Evolutionary conservation across 2,113 vertebrate species (phyloP).

Genomic region (Sorex araneus): DNA sequence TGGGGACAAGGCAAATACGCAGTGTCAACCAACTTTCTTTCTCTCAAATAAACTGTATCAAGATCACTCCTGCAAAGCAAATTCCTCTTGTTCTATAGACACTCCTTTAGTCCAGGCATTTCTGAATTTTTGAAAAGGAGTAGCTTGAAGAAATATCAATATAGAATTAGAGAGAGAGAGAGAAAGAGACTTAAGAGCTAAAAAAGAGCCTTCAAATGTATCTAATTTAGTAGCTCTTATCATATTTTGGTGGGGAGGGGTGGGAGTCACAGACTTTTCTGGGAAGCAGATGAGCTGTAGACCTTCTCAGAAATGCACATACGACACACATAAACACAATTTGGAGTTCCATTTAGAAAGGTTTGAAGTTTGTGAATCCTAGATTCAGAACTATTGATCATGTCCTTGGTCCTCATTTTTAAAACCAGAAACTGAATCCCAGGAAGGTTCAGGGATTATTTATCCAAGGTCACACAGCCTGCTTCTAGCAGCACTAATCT

Average conservation of each 20-base stretch:
- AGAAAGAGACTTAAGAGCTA: not conserved
- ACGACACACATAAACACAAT: not conserved
- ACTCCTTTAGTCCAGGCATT: not conserved
- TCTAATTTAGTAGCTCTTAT: not conserved
- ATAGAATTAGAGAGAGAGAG: not conserved
- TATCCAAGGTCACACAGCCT: not conserved
- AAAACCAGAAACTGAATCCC: conserved; percentile 16
- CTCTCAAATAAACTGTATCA: not conserved
- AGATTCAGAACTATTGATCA: conserved; percentile 36
- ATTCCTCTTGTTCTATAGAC: not conserved
- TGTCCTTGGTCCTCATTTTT: conserved; percentile 9
- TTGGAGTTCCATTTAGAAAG: not conserved
- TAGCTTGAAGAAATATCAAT: not conserved
- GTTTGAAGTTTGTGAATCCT: not conserved
- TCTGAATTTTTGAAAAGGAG: not conserved
- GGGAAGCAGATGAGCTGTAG: not conserved
- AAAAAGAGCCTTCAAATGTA: not conserved
- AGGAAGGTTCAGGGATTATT: not conserved
- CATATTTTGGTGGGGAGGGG: not conserved
- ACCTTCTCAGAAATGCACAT: not conserved
- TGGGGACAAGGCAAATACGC: not conserved
- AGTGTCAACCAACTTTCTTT: not conserved
- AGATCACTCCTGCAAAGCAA: not conserved
- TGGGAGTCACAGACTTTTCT: not conserved
- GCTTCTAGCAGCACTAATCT: not conserved